phyloP scores from a whole-genome alignment of 2,888 invertebrate species.

The Drosophila putrida region DNA sequence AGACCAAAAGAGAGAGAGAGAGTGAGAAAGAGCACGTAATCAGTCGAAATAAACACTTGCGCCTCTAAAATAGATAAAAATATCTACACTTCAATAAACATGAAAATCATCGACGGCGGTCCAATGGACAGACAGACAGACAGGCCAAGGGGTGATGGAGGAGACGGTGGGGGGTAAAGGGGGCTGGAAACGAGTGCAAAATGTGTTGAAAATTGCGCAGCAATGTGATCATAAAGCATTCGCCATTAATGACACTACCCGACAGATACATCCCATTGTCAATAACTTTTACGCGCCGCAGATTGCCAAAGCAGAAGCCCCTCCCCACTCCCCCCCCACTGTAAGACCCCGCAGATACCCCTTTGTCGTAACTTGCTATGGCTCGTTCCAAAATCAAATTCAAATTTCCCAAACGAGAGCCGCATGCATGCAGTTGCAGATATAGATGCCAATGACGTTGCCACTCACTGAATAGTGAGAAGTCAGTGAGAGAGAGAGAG shows the following conservation, averaged over 20 bases:
- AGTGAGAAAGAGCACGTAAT: conserved; percentile 55
- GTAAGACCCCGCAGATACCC: background rate
- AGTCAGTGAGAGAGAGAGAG: background rate
- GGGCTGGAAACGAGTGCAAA: conserved; percentile 56
- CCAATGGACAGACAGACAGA: conserved; percentile 18
- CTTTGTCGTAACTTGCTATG: background rate
- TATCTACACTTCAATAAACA: conserved; percentile 83
- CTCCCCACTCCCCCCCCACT: background rate
- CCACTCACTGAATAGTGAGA: conserved; percentile 32
- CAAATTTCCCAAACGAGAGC: conserved; percentile 72
- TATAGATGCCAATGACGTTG: conserved; percentile 51
- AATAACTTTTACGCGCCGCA: conserved; percentile 82
- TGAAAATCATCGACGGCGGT: conserved; percentile 71
- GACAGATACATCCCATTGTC: conserved; percentile 84
- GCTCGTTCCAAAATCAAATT: conserved; percentile 73
- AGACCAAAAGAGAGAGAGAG: background rate
- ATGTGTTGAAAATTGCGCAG: conserved; percentile 81
- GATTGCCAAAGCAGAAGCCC: conserved; percentile 63
- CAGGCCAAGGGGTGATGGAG: background rate
- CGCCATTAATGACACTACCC: conserved; percentile 83
- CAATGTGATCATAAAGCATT: conserved; percentile 83
- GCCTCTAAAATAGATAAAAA: conserved; percentile 81
- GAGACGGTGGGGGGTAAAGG: background rate
- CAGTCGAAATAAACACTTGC: conserved; percentile 81
- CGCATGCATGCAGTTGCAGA: conserved; percentile 48